Base-by-base conservation (phyloP, 2,797 vertebrate genomes). In the Iguana delicatissima region DNA sequence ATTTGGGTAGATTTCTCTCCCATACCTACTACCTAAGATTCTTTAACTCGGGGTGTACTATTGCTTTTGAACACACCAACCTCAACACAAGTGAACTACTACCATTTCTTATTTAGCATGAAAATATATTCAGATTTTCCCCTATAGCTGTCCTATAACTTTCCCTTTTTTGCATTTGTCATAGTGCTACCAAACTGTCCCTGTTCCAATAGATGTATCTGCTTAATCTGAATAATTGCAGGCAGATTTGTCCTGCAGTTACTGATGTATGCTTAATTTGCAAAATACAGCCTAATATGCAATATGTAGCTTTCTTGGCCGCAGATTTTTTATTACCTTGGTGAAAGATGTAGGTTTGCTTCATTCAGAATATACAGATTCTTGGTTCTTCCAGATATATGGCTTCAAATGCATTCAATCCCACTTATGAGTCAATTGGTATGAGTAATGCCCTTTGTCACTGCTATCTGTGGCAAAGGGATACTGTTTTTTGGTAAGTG, bases 341-440 rank as follows among this genome's bases (percentile, higher is more conserved):
- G n/a, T 55, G 46, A 26, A 59, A 76, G 35, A 38, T 20, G 26
- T 32, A 20, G 22, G 1, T 24, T 55, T 85, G 14, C 12, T 59
- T 80, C 29, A 29, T 50, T n/a, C 46, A 35, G 13, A 90, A 18
- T 16, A 62, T 52, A 69, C 12, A 74, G 8, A 52, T 4, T 46
- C 22, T 74, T 73, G 32, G 18, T 83, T 76, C 29, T 46, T 62
- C 18, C 55, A 35, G 50, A 62, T 84, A 1, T 77, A 64, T 9
- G 14, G 24, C 18, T 62, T 35, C 38, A 62, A 59, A 89, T 20
- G 24, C 32, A 77, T 82, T 62, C 29, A 26, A 83, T 42, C 42
- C 85, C 79, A 86, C 69, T 35, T 29, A 82, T 73, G n/a, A 86
- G 35, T 79, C 73, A 42, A 72, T 69, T 80, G 67, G 32, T 46